These are phyloP conservation scores for Macrotrachela quadricornifera DNA, from an alignment of 1,140 invertebrate genomes.

Conservation along the genomic window DNA sequence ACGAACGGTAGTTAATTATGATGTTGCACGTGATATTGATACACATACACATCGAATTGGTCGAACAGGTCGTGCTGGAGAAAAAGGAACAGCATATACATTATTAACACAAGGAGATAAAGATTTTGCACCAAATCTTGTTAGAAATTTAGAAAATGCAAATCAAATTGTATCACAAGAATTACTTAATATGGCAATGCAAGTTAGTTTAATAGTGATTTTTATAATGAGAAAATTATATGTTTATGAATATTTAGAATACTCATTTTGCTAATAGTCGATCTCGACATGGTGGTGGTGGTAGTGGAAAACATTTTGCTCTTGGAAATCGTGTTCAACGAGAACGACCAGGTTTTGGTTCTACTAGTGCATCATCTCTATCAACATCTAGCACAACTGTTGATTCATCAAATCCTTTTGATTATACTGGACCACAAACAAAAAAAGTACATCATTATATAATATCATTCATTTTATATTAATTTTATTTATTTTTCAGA, in stretches of 20 bases:
- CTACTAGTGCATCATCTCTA: not conserved
- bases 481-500: not conserved
- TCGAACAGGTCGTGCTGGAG: conserved; percentile 55
- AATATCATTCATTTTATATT: not conserved
- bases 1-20: conserved; percentile 86
- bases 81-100: conserved; percentile 76
- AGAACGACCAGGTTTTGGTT: conserved; percentile 2
- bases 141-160: conserved; percentile 78
- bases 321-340: not conserved
- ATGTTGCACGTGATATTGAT: conserved; percentile 87
- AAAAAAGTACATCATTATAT: not conserved
- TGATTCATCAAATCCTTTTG: too few species aligned
- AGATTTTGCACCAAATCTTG: conserved; percentile 86
- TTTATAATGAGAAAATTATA: not conserved
- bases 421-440: not conserved
- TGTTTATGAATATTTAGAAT: not conserved
- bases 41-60: conserved; percentile 94
- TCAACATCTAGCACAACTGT: too few species aligned
- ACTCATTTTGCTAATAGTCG: not conserved
- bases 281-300: not conserved
- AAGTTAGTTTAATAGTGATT: not conserved
- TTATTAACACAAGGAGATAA: conserved; percentile 68
- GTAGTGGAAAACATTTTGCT: not conserved
- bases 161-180: conserved; percentile 71
- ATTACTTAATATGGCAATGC: conserved; percentile 61